Conservation (phyloP, 2,888 invertebrate species). For the Drosophila macrospina region DNA sequence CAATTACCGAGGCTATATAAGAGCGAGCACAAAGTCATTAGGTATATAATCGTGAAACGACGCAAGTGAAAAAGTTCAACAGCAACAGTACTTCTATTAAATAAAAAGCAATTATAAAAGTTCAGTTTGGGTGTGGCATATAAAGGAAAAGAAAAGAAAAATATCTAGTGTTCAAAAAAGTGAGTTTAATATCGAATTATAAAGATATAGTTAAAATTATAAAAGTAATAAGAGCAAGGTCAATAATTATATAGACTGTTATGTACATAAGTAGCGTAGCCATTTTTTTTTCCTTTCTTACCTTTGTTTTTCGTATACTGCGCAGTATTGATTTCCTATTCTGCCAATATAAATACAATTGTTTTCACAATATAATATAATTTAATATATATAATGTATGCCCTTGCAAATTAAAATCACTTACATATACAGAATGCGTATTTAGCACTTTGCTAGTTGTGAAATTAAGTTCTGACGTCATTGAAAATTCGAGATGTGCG, state of each 20-base stretch:
- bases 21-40: not conserved
- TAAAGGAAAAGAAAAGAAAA: conserved; percentile 21
- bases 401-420: conserved; percentile 9
- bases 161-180: conserved; percentile 18
- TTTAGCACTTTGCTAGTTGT: conserved; percentile 29
- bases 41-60: conserved; percentile 9
- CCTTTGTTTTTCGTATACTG: not conserved
- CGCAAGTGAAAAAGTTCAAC: conserved; percentile 19
- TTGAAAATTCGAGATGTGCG: conserved; percentile 48
- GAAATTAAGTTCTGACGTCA: conserved; percentile 54
- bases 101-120: conserved; percentile 17
- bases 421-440: conserved; percentile 13
- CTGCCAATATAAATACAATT: conserved; percentile 2
- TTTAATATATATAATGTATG: not conserved
- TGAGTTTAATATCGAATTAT: conserved; percentile 25
- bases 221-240: not conserved
- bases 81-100: not conserved
- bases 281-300: conserved; percentile 41
- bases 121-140: conserved; percentile 15
- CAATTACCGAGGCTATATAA: conserved; percentile 40
- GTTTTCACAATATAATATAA: not conserved
- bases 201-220: not conserved
- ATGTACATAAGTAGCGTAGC: conserved; percentile 16
- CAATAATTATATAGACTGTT: not conserved
- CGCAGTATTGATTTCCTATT: conserved; percentile 11